Conservation (phyloP, 2,797 vertebrate species). For the Bovichtus variegatus region DNA sequence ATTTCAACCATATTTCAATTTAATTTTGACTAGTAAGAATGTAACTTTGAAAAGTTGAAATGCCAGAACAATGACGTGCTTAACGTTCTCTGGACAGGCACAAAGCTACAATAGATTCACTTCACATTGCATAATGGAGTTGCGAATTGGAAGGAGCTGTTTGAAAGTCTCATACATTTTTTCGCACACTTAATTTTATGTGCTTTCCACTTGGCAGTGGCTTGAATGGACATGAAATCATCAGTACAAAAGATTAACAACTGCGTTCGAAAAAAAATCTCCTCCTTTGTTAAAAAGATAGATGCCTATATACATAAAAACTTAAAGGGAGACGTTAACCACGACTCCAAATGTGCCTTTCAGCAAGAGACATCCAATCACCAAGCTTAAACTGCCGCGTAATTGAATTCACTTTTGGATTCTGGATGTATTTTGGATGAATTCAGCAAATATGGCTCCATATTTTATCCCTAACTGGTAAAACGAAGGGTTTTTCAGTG, state of each 20-base stretch:
- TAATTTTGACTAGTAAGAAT: neutral
- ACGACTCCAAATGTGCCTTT: neutral
- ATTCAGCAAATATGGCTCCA: neutral
- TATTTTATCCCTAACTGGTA: neutral
- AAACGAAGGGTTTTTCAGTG: neutral
- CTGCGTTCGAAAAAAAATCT: neutral
- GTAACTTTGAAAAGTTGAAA: neutral
- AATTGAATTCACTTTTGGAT: neutral
- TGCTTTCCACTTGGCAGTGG: neutral
- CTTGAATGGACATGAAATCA: neutral
- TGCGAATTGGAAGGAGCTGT: neutral
- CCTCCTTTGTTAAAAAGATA: neutral
- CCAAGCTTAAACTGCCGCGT: neutral
- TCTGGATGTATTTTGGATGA: neutral
- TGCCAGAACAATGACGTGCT: neutral
- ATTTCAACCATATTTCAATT: neutral
- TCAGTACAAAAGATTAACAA: neutral
- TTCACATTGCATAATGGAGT: neutral
- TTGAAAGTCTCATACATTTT: neutral
- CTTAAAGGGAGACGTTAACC: neutral
- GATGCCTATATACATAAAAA: neutral
- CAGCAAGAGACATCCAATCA: neutral
- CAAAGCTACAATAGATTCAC: neutral
- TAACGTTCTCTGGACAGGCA: neutral
- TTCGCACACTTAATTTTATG: neutral